Evolutionary conservation across 2,797 vertebrate species (phyloP), one percentile per base, ranked within the genome.

Genomic region (Peromyscus aztecus): DNA sequence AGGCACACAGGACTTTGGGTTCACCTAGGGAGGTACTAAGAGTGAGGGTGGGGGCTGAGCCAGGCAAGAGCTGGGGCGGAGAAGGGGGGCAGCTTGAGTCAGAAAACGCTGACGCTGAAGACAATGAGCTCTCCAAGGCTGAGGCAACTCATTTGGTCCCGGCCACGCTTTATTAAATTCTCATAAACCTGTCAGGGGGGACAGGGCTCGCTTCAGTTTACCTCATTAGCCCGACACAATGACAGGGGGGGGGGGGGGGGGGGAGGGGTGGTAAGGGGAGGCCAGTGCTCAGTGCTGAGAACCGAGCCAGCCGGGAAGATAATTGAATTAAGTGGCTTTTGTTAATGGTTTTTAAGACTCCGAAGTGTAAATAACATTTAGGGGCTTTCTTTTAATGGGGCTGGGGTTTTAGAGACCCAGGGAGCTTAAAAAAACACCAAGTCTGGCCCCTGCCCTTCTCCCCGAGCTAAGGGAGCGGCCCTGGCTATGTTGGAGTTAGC

Each of bases 111-210:
- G 98, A 98, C 97, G 86, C 97, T 0, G 90, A 94, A 97, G 97
- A 98, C 97, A 97, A 98, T 98, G 97, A 97, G 97, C 97, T 98
- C 98, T 98, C 97, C 34, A 61, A 97, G 96, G 97, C 98, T 98
- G 97, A 97, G 95, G 98, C 97, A 98, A 97, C 98, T 99, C 99
- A 99, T 99, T 99, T 99, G 98, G 99, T 99, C 98, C 98, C 78
- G 0, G 98, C 98, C 98, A 98, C 98, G 99, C 99, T 99, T 99
- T 99, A 99, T 99, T 99, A 99, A 99, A 99, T 99, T 99, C 99
- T 99, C 99, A 99, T 99, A 99, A 99, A 99, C 98, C 98, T 99
- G 99, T 99, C 99, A 99, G 98, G 98, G 98, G 98, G 98, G 98
- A 99, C 98, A 98, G 98, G 98, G 98, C 99, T 99, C 98, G 99